These are phyloP conservation scores for Antheraea assamensis DNA, from an alignment of 2,888 invertebrate genomes.

Conservation along the genomic window DNA sequence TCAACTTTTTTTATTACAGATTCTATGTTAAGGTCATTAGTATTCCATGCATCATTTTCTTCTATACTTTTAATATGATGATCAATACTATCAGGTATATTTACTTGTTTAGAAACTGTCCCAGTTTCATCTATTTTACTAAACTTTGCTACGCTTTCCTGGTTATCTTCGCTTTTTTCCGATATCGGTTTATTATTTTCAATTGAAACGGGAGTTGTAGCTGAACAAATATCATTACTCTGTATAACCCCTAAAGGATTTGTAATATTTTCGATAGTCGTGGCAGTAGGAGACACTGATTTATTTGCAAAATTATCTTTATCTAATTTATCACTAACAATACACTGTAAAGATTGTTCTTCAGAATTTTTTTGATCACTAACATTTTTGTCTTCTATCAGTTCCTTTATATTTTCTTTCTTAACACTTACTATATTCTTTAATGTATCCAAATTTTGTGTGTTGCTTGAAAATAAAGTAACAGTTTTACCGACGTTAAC, in stretches of 20 bases:
- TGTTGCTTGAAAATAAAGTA: constrained; percentile 47
- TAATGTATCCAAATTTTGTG: constrained; percentile 39
- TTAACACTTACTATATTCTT: constrained; percentile 12
- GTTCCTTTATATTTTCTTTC: constrained; percentile 4
- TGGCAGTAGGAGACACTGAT: not conserved
- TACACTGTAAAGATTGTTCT: constrained; percentile 3
- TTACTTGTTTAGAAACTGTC: not conserved
- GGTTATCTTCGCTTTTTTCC: constrained; percentile 5
- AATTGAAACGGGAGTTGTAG: not conserved
- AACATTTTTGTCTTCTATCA: not conserved
- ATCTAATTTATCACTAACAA: not conserved
- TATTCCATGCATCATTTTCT: constrained; percentile 89
- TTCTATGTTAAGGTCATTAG: constrained; percentile 90
- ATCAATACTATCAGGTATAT: constrained; percentile 28
- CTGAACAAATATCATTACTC: constrained; percentile 1
- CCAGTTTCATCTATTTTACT: constrained; percentile 11
- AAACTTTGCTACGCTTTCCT: not conserved
- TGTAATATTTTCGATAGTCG: not conserved
- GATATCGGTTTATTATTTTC: constrained; percentile 15
- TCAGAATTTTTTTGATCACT: constrained; percentile 1
- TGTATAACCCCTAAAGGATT: constrained; percentile 2
- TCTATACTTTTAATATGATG: constrained; percentile 80
- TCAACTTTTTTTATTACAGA: constrained; percentile 91
- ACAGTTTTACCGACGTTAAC: constrained; percentile 67
- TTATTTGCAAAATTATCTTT: constrained; percentile 3